phyloP scores from a whole-genome alignment of 1,140 invertebrate species.

The Chlorops oryzae region DNA sequence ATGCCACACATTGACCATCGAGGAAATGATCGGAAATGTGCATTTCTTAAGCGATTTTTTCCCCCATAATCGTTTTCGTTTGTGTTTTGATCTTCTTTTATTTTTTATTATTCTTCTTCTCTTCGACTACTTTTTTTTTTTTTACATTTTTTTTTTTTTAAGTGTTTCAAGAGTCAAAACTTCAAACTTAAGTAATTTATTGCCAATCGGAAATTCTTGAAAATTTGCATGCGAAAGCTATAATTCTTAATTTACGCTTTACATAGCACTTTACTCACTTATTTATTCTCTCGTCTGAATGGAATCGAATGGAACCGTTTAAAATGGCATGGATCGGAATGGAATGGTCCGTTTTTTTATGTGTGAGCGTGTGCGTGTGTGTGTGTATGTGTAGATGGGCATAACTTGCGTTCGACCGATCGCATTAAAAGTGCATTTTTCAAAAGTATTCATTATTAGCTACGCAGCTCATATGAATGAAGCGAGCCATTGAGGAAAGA shows the following conservation, averaged over 20 bases:
- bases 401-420: too few relatives aligned
- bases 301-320: too few relatives aligned
- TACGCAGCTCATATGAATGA: too few relatives aligned
- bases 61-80: conserved; percentile 1
- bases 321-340: too few relatives aligned
- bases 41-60: too few relatives aligned
- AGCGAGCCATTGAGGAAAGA: too few relatives aligned
- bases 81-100: not conserved
- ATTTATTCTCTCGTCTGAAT: conserved; percentile 5
- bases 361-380: not conserved
- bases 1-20: too few relatives aligned
- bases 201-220: conserved; percentile 45
- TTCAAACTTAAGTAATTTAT: conserved; percentile 42
- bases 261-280: not conserved
- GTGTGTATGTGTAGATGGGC: not conserved
- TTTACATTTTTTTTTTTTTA: not conserved
- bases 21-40: too few relatives aligned
- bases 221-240: conserved; percentile 47
- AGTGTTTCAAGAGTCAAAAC: too few relatives aligned
- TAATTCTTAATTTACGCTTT: conserved; percentile 48
- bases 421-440: too few relatives aligned
- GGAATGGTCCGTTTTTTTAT: not conserved
- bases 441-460: too few relatives aligned
- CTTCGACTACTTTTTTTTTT: not conserved
- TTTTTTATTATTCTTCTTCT: not conserved